Percentiles rank a stretch among this genome's conserved stretches.
These are phyloP conservation scores for Eutrigla gurnardus DNA, from an alignment of 2,797 vertebrate species.

Conservation along the genomic window DNA sequence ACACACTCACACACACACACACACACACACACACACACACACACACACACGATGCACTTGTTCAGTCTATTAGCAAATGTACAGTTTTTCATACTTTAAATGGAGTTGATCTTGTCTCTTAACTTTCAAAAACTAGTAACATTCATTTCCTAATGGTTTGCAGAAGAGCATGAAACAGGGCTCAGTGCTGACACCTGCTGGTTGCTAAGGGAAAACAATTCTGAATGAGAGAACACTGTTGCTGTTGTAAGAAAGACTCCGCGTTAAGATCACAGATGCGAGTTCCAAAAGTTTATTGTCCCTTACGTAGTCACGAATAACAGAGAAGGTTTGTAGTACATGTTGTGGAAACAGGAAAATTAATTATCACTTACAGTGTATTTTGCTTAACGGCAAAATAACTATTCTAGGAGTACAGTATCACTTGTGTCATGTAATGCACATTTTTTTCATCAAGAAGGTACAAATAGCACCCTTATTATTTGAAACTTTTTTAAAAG, in stretches of 20 bases:
- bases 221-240: not conserved
- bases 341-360: conserved; percentile 28
- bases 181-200: conserved; percentile 70
- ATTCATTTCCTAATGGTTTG: not conserved
- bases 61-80: not conserved
- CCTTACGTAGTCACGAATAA: conserved; percentile 31
- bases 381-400: conserved; percentile 30
- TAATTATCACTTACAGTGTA: conserved; percentile 33
- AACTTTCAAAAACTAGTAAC: not conserved
- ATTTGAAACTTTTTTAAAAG: conserved; percentile 8
- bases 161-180: not conserved
- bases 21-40: too few species aligned
- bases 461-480: conserved; percentile 25
- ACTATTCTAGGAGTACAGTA: conserved; percentile 49
- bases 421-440: conserved; percentile 31
- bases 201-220: conserved; percentile 26
- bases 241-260: not conserved
- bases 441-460: conserved; percentile 35
- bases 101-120: not conserved
- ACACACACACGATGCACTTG: too few species aligned
- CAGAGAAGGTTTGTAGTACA: conserved; percentile 10
- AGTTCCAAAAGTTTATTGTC: conserved; percentile 53
- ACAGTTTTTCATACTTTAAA: not conserved
- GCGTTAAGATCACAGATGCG: not conserved
- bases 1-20: conserved; percentile 1